Evolutionary conservation across 2,113 vertebrate genomes (phyloP).

Genomic region (Peromyscus maniculatus): DNA sequence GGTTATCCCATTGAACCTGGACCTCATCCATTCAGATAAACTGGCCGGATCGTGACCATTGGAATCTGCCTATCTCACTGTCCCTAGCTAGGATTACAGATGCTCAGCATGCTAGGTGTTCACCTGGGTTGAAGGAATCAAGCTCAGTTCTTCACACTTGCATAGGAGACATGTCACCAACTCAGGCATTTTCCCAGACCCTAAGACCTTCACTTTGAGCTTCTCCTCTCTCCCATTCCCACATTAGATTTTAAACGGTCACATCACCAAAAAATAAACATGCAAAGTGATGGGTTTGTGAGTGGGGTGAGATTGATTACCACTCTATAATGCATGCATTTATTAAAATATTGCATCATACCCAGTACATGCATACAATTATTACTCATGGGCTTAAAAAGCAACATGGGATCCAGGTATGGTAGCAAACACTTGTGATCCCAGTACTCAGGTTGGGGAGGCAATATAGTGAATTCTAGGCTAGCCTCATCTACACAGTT

Average conservation of each 20-base stretch:
- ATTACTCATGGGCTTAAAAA: not conserved
- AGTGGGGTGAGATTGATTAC: not conserved
- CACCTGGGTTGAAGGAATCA: too few species aligned
- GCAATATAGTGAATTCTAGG: not conserved
- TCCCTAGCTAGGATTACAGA: too few species aligned
- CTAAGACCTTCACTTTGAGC: not conserved
- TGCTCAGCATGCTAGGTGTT: too few species aligned
- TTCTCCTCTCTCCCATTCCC: not conserved
- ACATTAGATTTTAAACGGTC: not conserved
- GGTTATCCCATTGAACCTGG: not conserved
- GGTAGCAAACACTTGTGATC: not conserved
- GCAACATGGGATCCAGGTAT: not conserved
- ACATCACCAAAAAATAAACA: not conserved
- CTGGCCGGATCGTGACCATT: too few species aligned
- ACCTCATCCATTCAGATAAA: not conserved
- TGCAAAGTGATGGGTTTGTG: not conserved
- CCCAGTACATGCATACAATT: not conserved
- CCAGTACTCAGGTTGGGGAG: not conserved
- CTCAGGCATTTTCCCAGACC: not conserved
- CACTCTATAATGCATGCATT: not conserved
- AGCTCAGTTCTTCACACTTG: not conserved
- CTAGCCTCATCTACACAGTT: not conserved
- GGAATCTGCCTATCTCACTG: not conserved
- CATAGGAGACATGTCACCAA: not conserved
- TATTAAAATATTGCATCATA: not conserved